Percentiles rank a stretch among this genome's conserved stretches.
These are phyloP conservation scores for Macroramphosus scolopax DNA, from an alignment of 2,797 vertebrate genomes.

Conservation along the genomic window DNA sequence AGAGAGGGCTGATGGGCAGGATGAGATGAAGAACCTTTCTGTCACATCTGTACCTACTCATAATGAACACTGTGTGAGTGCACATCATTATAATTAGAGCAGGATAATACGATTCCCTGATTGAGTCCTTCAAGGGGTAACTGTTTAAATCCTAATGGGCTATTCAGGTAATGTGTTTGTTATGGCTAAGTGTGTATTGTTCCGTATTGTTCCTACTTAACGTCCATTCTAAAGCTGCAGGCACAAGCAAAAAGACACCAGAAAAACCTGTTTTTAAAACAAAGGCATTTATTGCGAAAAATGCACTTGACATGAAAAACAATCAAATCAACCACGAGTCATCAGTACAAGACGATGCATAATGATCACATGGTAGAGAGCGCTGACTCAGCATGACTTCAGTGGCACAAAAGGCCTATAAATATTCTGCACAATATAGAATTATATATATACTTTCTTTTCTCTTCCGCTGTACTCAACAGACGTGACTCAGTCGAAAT, in stretches of 20 bases:
- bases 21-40: no score
- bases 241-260: slow-evolving; percentile 5
- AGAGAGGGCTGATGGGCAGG: no score
- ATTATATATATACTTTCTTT: slow-evolving; percentile 65
- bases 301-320: slow-evolving; percentile 84
- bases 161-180: slow-evolving; percentile 47
- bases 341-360: slow-evolving; percentile 83
- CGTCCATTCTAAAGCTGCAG: slow-evolving; percentile 8
- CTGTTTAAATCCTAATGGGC: slow-evolving; percentile 33
- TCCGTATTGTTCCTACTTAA: no score
- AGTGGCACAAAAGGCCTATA: slow-evolving; percentile 80
- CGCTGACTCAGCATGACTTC: slow-evolving; percentile 74
- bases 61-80: slow-evolving; percentile 36
- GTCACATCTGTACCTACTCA: slow-evolving; percentile 24
- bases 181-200: slow-evolving; percentile 14
- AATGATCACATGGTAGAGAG: slow-evolving; percentile 80
- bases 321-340: slow-evolving; percentile 80
- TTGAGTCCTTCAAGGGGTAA: slow-evolving; percentile 33
- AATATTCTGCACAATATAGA: slow-evolving; percentile 83
- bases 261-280: slow-evolving; percentile 64
- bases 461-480: slow-evolving; percentile 42
- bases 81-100: slow-evolving; percentile 49
- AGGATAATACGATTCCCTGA: no score
- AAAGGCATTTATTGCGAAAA: slow-evolving; percentile 87
- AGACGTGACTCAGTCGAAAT: slow-evolving; percentile 37